phyloP scores from a whole-genome alignment of 1,140 invertebrate genomes.

The Drosophila fuyamai region DNA sequence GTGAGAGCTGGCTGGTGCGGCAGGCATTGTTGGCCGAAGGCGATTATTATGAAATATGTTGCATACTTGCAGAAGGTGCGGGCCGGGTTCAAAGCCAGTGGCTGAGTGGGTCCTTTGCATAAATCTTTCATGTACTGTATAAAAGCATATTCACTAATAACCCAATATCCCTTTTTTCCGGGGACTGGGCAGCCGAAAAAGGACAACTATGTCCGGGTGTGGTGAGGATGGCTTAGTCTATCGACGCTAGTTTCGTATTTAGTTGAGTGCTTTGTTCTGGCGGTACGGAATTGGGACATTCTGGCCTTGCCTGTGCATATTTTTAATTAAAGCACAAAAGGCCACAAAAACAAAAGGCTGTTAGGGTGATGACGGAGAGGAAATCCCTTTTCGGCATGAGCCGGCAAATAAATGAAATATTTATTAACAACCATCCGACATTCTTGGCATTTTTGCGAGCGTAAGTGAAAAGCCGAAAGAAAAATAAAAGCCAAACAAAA shows the following conservation, averaged over 20 bases:
- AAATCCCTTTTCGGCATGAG: slow-evolving; percentile 52
- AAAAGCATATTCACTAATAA: slow-evolving; percentile 80
- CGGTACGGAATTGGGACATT: slow-evolving; percentile 53
- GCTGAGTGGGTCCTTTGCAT: slow-evolving; percentile 55
- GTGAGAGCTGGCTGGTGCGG: slow-evolving; percentile 52
- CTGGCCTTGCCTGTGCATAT: slow-evolving; percentile 72
- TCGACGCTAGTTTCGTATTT: slow-evolving; percentile 70
- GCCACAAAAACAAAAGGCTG: slow-evolving; percentile 66
- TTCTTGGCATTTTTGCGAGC: slow-evolving; percentile 73
- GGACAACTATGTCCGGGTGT: slow-evolving; percentile 33
- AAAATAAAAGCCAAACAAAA: slow-evolving; percentile 73
- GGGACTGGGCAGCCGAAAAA: slow-evolving; percentile 58
- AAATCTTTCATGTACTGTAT: slow-evolving; percentile 77
- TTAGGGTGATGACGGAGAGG: slow-evolving; percentile 11
- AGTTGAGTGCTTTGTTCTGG: slow-evolving; percentile 73
- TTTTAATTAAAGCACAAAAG: slow-evolving; percentile 81
- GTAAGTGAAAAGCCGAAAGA: slow-evolving; percentile 62
- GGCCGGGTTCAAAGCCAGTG: slow-evolving; percentile 27
- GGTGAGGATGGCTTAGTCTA: slow-evolving; percentile 28
- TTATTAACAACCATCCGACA: slow-evolving; percentile 77
- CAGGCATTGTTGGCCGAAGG: slow-evolving; percentile 70
- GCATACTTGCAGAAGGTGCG: slow-evolving; percentile 41
- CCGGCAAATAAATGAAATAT: slow-evolving; percentile 79
- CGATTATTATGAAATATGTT: slow-evolving; percentile 81
- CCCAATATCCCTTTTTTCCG: slow-evolving; percentile 72